A percentile compares a stretch with the other conserved stretches of the same genome.
Conservation (phyloP, 2,113 vertebrate species). For the Scophthalmus maximus region DNA sequence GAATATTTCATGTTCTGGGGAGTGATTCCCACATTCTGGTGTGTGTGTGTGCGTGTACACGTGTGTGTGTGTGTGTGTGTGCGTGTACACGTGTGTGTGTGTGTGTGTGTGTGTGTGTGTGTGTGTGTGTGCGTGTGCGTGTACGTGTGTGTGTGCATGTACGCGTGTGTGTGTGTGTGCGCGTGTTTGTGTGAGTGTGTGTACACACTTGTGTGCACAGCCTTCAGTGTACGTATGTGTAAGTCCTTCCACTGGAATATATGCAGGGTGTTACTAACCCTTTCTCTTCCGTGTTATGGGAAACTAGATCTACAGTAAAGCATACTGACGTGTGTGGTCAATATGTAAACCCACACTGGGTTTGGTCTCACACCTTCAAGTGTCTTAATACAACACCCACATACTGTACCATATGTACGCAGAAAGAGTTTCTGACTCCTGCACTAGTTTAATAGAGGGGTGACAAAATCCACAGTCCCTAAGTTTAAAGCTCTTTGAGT, state of each 20-base stretch:
- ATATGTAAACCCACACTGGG: neutral
- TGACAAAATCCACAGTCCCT: too few species aligned
- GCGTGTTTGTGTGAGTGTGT: conserved; percentile 48
- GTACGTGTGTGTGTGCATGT: conserved; percentile 47
- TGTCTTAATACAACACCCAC: neutral
- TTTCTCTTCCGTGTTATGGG: conserved; percentile 14
- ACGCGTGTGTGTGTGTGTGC: conserved; percentile 43
- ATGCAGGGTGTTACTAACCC: conserved; percentile 53
- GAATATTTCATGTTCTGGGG: conserved; percentile 85
- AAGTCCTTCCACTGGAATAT: conserved; percentile 34
- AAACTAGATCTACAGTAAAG: neutral
- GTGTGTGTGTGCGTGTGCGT: conserved; percentile 47
- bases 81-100: conserved; percentile 30
- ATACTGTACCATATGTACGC: neutral
- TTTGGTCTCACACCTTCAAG: neutral
- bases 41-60: conserved; percentile 40
- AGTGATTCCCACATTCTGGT: conserved; percentile 83
- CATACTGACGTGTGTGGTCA: neutral
- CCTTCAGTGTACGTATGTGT: conserved; percentile 29
- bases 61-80: conserved; percentile 44
- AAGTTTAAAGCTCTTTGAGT: too few species aligned
- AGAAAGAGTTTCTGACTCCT: neutral
- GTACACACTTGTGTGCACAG: neutral
- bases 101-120: conserved; percentile 40
- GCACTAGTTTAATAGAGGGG: too few species aligned